Conservation (phyloP, 2,888 invertebrate species). For the Tipula confusa region DNA sequence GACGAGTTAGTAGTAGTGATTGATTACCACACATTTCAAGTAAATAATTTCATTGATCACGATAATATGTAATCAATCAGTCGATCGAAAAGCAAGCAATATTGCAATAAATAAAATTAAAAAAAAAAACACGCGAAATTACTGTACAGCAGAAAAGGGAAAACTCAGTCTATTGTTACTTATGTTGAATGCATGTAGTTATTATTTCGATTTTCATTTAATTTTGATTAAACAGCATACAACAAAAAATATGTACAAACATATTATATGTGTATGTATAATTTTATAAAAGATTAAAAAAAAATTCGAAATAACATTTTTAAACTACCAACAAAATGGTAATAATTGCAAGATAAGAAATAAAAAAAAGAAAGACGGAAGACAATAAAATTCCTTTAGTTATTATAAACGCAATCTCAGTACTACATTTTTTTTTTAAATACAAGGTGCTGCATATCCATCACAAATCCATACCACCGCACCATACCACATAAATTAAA, state of each 20-base stretch:
- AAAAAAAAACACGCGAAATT: neutral
- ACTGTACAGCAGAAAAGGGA: neutral
- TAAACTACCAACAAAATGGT: neutral
- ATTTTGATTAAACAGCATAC: constrained; percentile 13
- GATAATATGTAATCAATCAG: neutral
- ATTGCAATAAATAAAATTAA: no score
- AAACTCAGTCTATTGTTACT: neutral
- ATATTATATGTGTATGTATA: neutral
- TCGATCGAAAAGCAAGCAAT: neutral
- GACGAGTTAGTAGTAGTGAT: neutral
- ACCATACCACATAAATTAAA: neutral
- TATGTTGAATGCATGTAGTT: neutral
- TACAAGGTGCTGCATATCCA: neutral
- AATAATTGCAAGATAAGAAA: constrained; percentile 9
- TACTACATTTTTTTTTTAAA: no score
- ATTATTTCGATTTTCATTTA: neutral
- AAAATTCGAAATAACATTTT: neutral
- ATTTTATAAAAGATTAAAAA: neutral
- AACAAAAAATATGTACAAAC: neutral
- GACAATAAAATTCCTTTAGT: constrained; percentile 12
- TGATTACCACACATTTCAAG: neutral
- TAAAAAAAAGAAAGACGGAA: constrained; percentile 25
- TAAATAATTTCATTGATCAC: neutral
- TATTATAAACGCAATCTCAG: neutral
- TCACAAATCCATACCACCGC: neutral